Base-by-base conservation (phyloP, 1,140 invertebrate species). In the Eueides isabella region DNA sequence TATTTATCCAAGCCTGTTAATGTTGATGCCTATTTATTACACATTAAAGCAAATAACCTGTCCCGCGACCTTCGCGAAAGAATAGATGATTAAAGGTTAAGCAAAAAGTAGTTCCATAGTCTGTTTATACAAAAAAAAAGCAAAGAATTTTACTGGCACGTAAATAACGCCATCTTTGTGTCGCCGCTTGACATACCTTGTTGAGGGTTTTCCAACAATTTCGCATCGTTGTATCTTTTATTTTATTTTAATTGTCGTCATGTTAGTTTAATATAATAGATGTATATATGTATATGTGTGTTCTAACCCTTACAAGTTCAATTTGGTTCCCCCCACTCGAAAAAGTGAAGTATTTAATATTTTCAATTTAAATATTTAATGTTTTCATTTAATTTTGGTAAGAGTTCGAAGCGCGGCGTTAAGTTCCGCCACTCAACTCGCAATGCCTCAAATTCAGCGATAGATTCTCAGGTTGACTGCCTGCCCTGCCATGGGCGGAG, bases 51-150 rank as follows among this genome's bases (percentile, higher is more conserved):
- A 16, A 67, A 28, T 14, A 67, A 67, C 66, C 63, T 14, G 71
- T 66, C 33, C 29, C 28, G 19, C 62, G 41, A 55, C 35, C 70
- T 71, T 72, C 63, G 12, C 26, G 5, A 78, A 69, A 74, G 67
- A 65, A 55, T 67, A 67, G 38, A 29, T 70, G 70, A 74, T 72
- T 74, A 75, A 77, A 71, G 65, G 69, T 44, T 35, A 78, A 61
- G 64, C 73, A 78, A 78, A 77, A 68, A 71, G 71, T 78, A 67
- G 71, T 78, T 75, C 65, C 65, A 67, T 73, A 63, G 65, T 68
- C 65, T 74, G 76, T 79, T 72, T 71, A 69, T 65, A 70, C 71
- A 75, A 68, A 71, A 77, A 80, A 77, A 80, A 77, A 63, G 28
- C 12, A 26, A 38, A 66, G 61, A 70, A 78, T 73, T 73, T 55